These are phyloP conservation scores for Drosophila limbata DNA, from an alignment of 2,888 invertebrate species.

Conservation along the genomic window DNA sequence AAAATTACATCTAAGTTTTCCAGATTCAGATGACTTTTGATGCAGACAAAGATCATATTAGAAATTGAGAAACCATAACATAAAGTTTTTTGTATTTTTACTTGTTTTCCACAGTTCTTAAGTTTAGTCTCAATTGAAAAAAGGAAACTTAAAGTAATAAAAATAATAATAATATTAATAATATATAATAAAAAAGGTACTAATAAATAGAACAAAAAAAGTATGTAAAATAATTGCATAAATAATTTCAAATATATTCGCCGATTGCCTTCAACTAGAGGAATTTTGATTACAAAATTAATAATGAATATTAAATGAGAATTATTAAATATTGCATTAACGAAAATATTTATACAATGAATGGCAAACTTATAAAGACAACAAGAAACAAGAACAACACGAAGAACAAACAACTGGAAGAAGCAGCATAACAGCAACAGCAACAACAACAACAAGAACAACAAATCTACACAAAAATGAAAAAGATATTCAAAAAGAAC, in stretches of 20 bases:
- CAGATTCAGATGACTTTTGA: conserved; percentile 78
- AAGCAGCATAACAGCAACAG: conserved; percentile 37
- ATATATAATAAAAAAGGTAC: conserved; percentile 5
- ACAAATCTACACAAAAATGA: conserved; percentile 63
- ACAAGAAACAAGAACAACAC: conserved; percentile 18
- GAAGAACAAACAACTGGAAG: conserved; percentile 25
- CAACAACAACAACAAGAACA: conserved; percentile 26
- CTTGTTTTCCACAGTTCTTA: conserved; percentile 67
- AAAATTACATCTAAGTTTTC: conserved; percentile 76
- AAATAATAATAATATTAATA: conserved; percentile 21
- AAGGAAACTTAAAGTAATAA: conserved; percentile 14
- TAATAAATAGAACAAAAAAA: conserved; percentile 33
- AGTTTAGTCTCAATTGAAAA: conserved; percentile 59
- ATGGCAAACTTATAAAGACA: conserved; percentile 36
- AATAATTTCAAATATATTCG: conserved; percentile 85
- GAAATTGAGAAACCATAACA: conserved; percentile 32
- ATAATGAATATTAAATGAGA: conserved; percentile 68
- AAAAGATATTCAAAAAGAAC: conserved; percentile 81
- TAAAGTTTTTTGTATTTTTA: conserved; percentile 43
- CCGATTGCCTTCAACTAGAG: conserved; percentile 86
- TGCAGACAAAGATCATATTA: conserved; percentile 51
- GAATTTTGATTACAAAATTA: conserved; percentile 84
- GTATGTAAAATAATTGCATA: conserved; percentile 82
- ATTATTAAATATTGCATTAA: conserved; percentile 57
- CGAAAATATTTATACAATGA: conserved; percentile 53